Conservation (phyloP, 2,888 invertebrate species). For the Orthosia gracilis region DNA sequence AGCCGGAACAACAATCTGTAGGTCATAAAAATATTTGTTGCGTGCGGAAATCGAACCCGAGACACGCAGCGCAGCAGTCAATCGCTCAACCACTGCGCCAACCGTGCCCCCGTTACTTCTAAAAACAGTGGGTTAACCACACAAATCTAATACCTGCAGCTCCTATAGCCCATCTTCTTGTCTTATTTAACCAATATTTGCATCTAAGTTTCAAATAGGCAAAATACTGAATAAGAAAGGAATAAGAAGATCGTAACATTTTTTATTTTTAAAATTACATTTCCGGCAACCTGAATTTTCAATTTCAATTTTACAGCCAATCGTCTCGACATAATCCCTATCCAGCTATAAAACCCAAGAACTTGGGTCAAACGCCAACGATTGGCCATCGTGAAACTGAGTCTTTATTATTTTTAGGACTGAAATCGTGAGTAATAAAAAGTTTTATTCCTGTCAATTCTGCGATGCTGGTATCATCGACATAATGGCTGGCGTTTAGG, state of each 20-base stretch:
- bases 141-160: too few relatives aligned
- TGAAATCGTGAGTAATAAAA: conserved; percentile 45
- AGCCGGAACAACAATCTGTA: too few relatives aligned
- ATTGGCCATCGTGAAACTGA: conserved; percentile 18
- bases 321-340: conserved; percentile 10
- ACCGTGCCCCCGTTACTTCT: too few relatives aligned
- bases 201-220: too few relatives aligned
- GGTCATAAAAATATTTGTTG: too few relatives aligned
- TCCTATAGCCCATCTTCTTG: too few relatives aligned
- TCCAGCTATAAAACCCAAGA: conserved; percentile 34
- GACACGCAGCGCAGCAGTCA: too few relatives aligned
- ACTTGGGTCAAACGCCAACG: conserved; percentile 15
- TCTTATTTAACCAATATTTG: too few relatives aligned
- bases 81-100: too few relatives aligned
- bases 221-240: too few relatives aligned
- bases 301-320: conserved; percentile 45
- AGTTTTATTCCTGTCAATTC: conserved; percentile 39
- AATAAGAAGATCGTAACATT: not conserved
- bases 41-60: too few relatives aligned
- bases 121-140: too few relatives aligned
- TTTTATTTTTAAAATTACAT: not conserved
- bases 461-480: conserved; percentile 7
- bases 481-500: conserved; percentile 41
- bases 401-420: conserved; percentile 34
- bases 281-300: conserved; percentile 25